These are phyloP conservation scores for Molothrus aeneus DNA, from an alignment of 2,797 vertebrate species.

Conservation along the genomic window DNA sequence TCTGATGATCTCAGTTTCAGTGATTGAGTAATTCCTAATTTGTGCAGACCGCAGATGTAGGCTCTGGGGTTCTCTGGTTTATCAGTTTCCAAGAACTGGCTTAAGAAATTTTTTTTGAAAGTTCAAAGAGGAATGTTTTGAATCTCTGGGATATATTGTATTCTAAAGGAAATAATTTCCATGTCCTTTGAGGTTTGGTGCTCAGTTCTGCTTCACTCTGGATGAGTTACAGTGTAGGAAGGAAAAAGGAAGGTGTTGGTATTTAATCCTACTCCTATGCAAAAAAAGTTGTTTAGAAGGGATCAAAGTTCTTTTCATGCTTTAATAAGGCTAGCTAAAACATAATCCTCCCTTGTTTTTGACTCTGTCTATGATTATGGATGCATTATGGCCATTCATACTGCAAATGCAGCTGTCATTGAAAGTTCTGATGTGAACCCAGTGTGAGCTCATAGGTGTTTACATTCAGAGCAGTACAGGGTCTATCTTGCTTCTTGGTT, in stretches of 20 bases:
- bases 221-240: neutral
- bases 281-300: neutral
- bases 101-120: neutral
- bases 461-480: neutral
- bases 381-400: neutral
- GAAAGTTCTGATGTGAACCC: neutral
- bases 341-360: neutral
- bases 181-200: neutral
- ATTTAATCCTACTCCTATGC: neutral
- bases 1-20: neutral
- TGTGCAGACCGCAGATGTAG: neutral
- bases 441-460: fast-evolving
- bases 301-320: neutral
- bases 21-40: neutral
- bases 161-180: conserved; percentile 1
- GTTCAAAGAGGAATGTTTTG: neutral
- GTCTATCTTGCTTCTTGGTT: neutral
- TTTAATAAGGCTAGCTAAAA: neutral
- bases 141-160: neutral
- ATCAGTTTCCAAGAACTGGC: conserved; percentile 29
- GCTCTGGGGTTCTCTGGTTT: neutral
- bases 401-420: neutral
- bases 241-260: neutral
- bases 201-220: neutral
- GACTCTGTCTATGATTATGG: neutral